Base-by-base conservation (phyloP, 2,113 vertebrate species). In the Mustela nigripes region DNA sequence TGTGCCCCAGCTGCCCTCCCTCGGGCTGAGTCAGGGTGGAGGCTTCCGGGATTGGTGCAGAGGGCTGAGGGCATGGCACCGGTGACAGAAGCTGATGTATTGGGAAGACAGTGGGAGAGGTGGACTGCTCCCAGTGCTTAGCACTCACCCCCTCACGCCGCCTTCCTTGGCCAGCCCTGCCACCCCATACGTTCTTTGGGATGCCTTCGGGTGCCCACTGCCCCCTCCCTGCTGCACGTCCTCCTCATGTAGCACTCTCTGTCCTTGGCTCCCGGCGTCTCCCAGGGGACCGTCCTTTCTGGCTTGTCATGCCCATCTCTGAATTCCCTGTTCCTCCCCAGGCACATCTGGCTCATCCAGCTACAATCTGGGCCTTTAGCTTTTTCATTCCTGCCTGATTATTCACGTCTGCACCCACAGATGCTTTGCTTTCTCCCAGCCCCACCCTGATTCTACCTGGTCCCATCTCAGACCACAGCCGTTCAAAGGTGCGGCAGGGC, bases 121-220 rank as follows among this genome's bases (percentile, higher is more conserved):
- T 28, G 3, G n/a, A 69, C 26, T 15, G 21, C 33, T 36, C 16
- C 39, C 10, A n/a, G 18, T n/a, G 45, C 22, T 45, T 18, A 67
- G 21, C 16, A 10, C 26, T 42, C 4, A 21, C 7, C 7, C 0
- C 14, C 9, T 12, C 6, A 1, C 4, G 12, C 15, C 24, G 11
- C 1, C 3, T 2, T 28, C 3, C 9, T 48, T 7, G 3, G 36
- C 11, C 16, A 21, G 14, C 11, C 6, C 22, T 8, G 65, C 19
- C 48, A 56, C 50, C 42, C 4, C 12, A 0, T 9, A 48, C 1
- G 0, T 50, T 87, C 62, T 26, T 36, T 22, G 60, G 83, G 36
- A 45, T 33, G 26, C 15, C 21, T 19, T 39, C 14, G 1, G 33
- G 36, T 5, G 6, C 11, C 33, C 33, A 19, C 39, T 19, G 18